Evolutionary conservation across 2,888 invertebrate genomes (phyloP).

Genomic region (Pegoplata infirma): DNA sequence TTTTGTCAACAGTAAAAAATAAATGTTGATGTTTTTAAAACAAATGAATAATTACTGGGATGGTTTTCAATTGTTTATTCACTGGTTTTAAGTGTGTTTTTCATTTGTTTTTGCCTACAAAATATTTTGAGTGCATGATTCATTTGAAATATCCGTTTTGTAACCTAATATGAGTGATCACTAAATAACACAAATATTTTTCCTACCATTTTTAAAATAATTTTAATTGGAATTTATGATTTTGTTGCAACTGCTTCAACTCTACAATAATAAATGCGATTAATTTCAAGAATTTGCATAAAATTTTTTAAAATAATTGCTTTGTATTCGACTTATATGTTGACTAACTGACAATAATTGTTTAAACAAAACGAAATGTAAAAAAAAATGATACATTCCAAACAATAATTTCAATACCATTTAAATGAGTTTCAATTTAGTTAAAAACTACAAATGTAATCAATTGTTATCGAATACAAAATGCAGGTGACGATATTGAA

Average conservation of each 20-base stretch:
- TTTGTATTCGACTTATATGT: background rate
- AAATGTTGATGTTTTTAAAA: too few relatives aligned
- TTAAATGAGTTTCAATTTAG: slow-evolving; percentile 66
- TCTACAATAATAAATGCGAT: slow-evolving; percentile 4
- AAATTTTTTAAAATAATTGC: slow-evolving; percentile 44
- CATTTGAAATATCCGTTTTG: background rate
- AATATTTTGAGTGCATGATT: too few relatives aligned
- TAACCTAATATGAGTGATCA: background rate
- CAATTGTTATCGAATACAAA: slow-evolving; percentile 3
- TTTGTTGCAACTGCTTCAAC: background rate
- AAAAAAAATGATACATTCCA: too few relatives aligned
- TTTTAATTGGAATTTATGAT: slow-evolving; percentile 29
- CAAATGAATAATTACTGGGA: too few relatives aligned
- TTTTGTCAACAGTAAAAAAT: too few relatives aligned
- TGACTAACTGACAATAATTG: slow-evolving; percentile 33
- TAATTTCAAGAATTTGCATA: slow-evolving; percentile 50
- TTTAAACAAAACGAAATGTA: slow-evolving; percentile 33
- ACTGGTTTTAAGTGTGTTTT: too few relatives aligned
- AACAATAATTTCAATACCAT: slow-evolving; percentile 73
- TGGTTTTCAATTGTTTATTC: too few relatives aligned
- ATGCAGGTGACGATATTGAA: slow-evolving; percentile 43
- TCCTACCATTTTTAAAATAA: background rate
- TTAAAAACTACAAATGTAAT: slow-evolving; percentile 19
- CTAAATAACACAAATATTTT: background rate
- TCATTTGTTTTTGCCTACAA: too few relatives aligned